These are phyloP conservation scores for Pyxicephalus adspersus DNA, from an alignment of 2,113 vertebrate genomes.

Conservation along the genomic window DNA sequence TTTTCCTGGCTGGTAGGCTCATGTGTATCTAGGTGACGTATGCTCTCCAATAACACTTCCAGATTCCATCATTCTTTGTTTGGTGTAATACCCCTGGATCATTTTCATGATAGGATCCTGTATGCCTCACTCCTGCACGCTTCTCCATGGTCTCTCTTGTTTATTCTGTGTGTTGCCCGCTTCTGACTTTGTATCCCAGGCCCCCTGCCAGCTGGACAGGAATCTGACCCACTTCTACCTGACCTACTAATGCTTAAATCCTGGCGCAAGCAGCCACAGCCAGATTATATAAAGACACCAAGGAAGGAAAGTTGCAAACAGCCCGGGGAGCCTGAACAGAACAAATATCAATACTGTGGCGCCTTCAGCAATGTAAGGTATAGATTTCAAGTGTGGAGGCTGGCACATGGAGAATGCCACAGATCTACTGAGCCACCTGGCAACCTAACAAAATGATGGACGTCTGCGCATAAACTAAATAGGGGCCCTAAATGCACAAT, in stretches of 20 bases:
- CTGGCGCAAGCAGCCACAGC: background rate
- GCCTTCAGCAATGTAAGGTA: too few species aligned
- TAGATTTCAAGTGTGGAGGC: too few species aligned
- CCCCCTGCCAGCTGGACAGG: conserved; percentile 38
- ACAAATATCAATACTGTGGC: background rate
- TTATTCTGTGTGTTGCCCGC: background rate
- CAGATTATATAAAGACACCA: background rate
- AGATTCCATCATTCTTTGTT: too few species aligned
- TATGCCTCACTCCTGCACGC: background rate
- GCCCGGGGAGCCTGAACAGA: background rate
- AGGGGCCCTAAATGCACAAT: too few species aligned
- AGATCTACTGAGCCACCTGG: too few species aligned
- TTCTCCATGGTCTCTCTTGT: background rate
- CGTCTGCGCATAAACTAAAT: too few species aligned
- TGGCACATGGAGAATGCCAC: too few species aligned
- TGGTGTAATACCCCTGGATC: too few species aligned
- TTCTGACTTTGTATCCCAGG: background rate
- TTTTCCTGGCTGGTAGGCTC: too few species aligned
- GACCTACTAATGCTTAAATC: conserved; percentile 24
- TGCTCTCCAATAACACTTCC: too few species aligned
- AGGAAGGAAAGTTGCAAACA: background rate
- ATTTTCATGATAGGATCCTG: background rate
- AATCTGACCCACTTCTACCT: conserved; percentile 45
- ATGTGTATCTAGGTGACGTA: too few species aligned
- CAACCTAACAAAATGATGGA: too few species aligned